These are phyloP conservation scores for Macrochelys suwanniensis DNA, from an alignment of 2,797 vertebrate genomes.

Conservation along the genomic window DNA sequence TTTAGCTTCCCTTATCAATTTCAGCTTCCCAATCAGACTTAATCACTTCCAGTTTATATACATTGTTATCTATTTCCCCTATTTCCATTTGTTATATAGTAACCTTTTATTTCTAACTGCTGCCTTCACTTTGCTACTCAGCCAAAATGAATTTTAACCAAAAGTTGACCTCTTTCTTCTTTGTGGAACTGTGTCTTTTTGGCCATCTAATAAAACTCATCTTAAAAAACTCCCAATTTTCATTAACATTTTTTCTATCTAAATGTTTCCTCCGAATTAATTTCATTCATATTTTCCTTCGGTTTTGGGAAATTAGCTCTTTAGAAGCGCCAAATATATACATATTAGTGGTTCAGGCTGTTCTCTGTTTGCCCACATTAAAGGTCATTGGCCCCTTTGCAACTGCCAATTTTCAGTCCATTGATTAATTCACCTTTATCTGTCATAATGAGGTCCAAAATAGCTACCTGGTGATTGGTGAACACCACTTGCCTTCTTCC, in stretches of 20 bases:
- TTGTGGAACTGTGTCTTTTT: neutral
- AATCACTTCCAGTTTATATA: too few species aligned
- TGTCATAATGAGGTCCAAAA: neutral
- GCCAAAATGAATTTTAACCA: neutral
- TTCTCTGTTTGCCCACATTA: neutral
- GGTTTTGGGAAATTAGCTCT: neutral
- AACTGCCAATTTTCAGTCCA: neutral
- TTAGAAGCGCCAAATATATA: neutral
- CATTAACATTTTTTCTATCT: rapidly evolving
- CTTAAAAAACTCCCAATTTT: neutral
- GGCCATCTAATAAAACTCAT: neutral
- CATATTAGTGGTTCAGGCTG: neutral
- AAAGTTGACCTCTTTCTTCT: rapidly evolving
- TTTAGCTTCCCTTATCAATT: neutral
- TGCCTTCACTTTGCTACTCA: neutral
- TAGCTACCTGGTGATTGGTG: neutral
- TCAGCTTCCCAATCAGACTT: neutral
- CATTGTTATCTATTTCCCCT: too few species aligned
- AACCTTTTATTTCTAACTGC: neutral
- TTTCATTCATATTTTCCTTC: neutral
- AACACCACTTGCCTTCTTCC: neutral
- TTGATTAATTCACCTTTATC: neutral
- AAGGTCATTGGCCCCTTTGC: neutral
- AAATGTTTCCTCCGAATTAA: neutral
- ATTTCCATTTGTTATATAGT: neutral